These are phyloP conservation scores for Idaea dimidiata DNA, from an alignment of 2,888 invertebrate genomes.

Conservation along the genomic window DNA sequence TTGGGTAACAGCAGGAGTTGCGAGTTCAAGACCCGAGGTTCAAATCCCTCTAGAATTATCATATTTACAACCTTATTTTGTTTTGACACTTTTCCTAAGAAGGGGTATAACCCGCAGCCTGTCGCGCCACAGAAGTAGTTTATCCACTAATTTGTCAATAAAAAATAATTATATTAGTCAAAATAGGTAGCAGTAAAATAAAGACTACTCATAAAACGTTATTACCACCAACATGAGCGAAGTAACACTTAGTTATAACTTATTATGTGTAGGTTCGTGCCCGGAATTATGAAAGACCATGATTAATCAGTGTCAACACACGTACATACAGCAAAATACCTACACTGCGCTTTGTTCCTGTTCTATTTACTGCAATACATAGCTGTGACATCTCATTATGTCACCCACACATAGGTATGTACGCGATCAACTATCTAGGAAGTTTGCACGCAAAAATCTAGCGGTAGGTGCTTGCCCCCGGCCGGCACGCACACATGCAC, in stretches of 20 bases:
- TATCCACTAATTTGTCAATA: no score
- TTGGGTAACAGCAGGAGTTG: no score
- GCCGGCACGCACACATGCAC: conserved; percentile 41
- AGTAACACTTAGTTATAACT: conserved; percentile 25
- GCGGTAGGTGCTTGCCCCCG: conserved; percentile 72
- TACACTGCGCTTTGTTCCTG: conserved; percentile 59
- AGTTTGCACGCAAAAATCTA: conserved; percentile 77
- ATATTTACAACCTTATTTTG: no score
- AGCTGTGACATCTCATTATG: conserved; percentile 76
- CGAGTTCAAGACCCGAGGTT: no score
- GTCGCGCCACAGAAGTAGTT: no score
- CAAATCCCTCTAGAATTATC: no score
- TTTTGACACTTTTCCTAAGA: no score
- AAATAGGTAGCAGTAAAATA: no score
- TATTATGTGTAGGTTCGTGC: conserved; percentile 26
- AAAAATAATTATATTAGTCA: no score
- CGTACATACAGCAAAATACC: conserved; percentile 29
- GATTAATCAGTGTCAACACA: conserved; percentile 73
- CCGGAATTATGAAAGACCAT: conserved; percentile 62
- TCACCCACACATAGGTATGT: conserved; percentile 54
- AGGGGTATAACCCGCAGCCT: no score
- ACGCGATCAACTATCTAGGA: conserved; percentile 70
- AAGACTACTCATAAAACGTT: not conserved
- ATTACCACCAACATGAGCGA: not conserved
- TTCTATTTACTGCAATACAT: conserved; percentile 65